These are phyloP conservation scores for Fregetta grallaria DNA, from an alignment of 2,113 vertebrate species.

Conservation along the genomic window DNA sequence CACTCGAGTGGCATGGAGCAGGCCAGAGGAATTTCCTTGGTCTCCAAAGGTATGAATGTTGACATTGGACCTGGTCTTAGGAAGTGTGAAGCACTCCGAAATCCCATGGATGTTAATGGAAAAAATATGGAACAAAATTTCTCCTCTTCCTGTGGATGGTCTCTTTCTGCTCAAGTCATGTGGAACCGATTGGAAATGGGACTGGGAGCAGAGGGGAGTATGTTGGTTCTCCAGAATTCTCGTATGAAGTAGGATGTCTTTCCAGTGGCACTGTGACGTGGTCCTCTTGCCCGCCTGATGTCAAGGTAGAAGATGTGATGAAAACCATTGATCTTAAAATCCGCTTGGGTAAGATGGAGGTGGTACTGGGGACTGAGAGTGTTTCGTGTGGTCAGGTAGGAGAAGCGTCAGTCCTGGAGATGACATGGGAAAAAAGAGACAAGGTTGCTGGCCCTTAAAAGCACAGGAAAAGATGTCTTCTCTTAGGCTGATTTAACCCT, in stretches of 20 bases:
- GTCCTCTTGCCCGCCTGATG: not conserved
- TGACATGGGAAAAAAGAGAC: not conserved
- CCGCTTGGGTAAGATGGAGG: not conserved
- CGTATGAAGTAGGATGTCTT: not conserved
- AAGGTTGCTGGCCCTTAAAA: not conserved
- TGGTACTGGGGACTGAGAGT: not conserved
- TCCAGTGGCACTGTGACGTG: not conserved
- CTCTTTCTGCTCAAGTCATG: not conserved
- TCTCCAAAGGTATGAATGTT: constrained; percentile 24
- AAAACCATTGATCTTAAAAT: not conserved
- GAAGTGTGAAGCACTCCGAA: not conserved
- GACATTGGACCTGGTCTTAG: constrained; percentile 11
- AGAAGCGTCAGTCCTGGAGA: not conserved
- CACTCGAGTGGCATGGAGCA: not conserved
- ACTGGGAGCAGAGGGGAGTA: not conserved
- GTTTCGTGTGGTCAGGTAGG: not conserved
- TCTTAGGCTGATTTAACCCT: not conserved
- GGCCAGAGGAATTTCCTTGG: not conserved
- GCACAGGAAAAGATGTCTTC: not conserved
- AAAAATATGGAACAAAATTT: not conserved
- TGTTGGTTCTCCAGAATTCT: not conserved
- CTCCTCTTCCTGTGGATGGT: not conserved
- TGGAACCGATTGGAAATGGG: not conserved
- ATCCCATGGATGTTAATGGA: not conserved
- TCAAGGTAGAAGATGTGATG: not conserved